Evolutionary conservation across 1,140 invertebrate genomes (phyloP).

Genomic region (Brachystomella parvula): DNA sequence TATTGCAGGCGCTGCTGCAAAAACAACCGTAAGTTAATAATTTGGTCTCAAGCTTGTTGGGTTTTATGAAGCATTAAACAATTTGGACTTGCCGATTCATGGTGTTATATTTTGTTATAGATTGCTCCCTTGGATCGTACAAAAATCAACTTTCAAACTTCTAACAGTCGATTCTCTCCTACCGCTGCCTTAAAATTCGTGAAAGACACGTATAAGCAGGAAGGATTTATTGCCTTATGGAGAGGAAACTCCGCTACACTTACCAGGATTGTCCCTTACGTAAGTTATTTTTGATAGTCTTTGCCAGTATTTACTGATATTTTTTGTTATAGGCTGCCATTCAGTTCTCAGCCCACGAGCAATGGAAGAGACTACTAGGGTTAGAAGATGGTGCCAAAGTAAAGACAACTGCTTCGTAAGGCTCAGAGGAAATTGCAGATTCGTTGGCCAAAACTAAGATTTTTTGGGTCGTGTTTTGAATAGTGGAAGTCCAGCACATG

Average conservation of each 20-base stretch:
- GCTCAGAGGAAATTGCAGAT: background rate
- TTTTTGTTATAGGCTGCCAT: constrained; percentile 71
- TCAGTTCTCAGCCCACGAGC: constrained; percentile 94
- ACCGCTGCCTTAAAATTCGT: constrained; percentile 70
- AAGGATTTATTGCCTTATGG: constrained; percentile 80
- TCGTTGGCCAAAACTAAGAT: background rate
- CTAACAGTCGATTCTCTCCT: constrained; percentile 59
- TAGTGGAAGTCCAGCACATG: background rate
- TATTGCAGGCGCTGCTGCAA: constrained; percentile 84
- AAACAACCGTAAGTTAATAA: constrained; percentile 48
- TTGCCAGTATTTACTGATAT: background rate
- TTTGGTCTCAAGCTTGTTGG: background rate
- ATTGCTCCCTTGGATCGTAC: constrained; percentile 92
- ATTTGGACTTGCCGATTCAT: background rate
- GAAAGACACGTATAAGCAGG: constrained; percentile 55
- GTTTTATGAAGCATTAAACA: background rate
- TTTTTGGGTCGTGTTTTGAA: background rate
- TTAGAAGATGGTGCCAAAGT: constrained; percentile 48
- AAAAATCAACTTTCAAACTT: constrained; percentile 90
- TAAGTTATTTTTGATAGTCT: background rate
- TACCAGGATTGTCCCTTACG: constrained; percentile 54
- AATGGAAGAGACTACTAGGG: constrained; percentile 76
- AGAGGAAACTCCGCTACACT: constrained; percentile 96
- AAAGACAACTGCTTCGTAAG: constrained; percentile 2
- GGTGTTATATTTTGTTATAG: background rate